A percentile compares a stretch with the other conserved stretches of the same genome.
phyloP scores from a whole-genome alignment of 2,113 vertebrate genomes.

The Hyperopisus bebe region DNA sequence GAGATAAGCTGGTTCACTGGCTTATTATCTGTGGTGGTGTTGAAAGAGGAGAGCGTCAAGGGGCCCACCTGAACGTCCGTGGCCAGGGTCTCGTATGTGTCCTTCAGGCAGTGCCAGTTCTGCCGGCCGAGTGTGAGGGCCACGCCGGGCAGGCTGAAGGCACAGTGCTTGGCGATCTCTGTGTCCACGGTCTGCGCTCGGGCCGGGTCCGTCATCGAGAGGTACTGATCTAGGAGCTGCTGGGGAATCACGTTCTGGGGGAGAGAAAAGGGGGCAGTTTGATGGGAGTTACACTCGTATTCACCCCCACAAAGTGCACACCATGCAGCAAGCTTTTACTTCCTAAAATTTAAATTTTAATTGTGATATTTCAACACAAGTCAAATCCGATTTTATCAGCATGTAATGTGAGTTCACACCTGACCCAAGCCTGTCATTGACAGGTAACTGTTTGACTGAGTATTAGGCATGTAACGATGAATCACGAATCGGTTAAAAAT shows the following conservation, averaged over 20 bases:
- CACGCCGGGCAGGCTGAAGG: slow-evolving; percentile 61
- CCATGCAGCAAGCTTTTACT: background rate
- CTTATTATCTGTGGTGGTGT: background rate
- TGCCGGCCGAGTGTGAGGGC: slow-evolving; percentile 60
- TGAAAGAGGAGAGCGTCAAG: background rate
- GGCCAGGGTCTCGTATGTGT: slow-evolving; percentile 53
- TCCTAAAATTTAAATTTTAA: background rate
- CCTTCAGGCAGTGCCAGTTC: slow-evolving; percentile 67
- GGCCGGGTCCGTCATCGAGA: slow-evolving; percentile 64
- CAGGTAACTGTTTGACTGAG: background rate
- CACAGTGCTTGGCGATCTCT: slow-evolving; percentile 62
- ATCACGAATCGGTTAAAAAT: no score
- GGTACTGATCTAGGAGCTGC: slow-evolving; percentile 57
- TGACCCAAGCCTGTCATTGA: background rate
- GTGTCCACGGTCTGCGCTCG: slow-evolving; percentile 61
- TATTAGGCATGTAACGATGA: no score
- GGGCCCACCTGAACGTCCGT: slow-evolving; percentile 55
- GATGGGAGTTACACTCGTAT: background rate
- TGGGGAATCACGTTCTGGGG: slow-evolving; percentile 63
- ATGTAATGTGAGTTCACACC: background rate
- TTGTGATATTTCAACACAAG: background rate
- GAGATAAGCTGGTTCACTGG: background rate
- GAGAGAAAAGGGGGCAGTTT: background rate
- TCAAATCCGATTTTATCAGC: background rate
- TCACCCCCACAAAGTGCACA: background rate